Percentiles rank a stretch among this genome's conserved stretches.
Evolutionary conservation across 2,797 vertebrate species (phyloP).

Genomic region (Scomberomorus guttatus): DNA sequence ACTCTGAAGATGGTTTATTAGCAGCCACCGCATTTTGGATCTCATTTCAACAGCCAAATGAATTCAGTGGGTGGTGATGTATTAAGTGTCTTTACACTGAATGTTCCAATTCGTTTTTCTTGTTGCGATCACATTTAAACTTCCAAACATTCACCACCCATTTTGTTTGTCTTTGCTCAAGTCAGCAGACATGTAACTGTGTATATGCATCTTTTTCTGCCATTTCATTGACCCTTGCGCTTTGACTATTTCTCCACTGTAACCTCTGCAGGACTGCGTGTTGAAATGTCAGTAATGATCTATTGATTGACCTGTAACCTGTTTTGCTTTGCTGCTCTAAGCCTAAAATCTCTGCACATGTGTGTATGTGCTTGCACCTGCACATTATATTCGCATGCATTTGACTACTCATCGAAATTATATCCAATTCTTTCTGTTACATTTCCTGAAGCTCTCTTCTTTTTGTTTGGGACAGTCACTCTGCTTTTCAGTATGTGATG

Average conservation of each 20-base stretch:
- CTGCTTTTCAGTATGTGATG: constrained; percentile 36
- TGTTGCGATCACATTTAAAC: constrained; percentile 48
- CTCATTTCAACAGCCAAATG: constrained; percentile 75
- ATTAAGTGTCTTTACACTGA: constrained; percentile 67
- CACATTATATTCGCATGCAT: background rate
- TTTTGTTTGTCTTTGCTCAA: background rate
- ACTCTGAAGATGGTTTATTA: constrained; percentile 77
- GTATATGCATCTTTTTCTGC: background rate
- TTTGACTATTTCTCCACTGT: constrained; percentile 21
- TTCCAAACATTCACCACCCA: constrained; percentile 7
- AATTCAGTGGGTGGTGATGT: constrained; percentile 73
- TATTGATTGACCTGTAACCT: constrained; percentile 51
- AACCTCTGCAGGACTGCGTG: constrained; percentile 43
- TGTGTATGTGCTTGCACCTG: too few relatives aligned
- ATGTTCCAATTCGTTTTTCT: constrained; percentile 63
- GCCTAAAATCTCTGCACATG: background rate
- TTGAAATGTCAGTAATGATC: constrained; percentile 62
- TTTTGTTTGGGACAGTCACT: constrained; percentile 12
- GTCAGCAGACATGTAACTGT: background rate
- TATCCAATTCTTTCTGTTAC: background rate
- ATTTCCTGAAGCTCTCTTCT: background rate
- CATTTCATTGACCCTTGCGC: constrained; percentile 38
- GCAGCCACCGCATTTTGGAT: constrained; percentile 74
- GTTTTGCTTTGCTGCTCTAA: constrained; percentile 10
- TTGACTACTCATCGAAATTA: background rate